Evolutionary conservation across 2,888 invertebrate genomes (phyloP), one percentile per base, ranked within the genome.

Genomic region (Venustoraphidia nigricollis): DNA sequence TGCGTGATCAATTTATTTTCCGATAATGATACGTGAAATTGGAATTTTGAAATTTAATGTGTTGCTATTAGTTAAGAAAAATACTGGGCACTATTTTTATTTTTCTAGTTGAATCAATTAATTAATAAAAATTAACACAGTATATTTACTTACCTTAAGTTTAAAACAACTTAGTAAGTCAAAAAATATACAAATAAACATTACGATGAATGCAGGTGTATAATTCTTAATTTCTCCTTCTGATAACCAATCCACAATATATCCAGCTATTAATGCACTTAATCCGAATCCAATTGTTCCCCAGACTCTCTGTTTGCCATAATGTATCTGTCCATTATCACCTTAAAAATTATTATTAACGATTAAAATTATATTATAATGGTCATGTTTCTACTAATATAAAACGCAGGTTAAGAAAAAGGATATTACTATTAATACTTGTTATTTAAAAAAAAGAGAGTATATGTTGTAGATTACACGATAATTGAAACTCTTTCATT

Each of bases 231-330:
- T 62, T 1, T 67, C 64, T 10, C 68, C 71, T 17, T 63, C 62
- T 0, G 85, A 83, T 58, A 76, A 75, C n/a, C 66, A 58, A 60
- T 88, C 81, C 0, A 87, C 75, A 0, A 77, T 66, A 62, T 77
- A 77, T 0, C 88, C 88, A 0, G 83, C 75, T 0, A 83, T 58
- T 1, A 87, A 61, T 0, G 88, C 87, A 0, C 85, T 77, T 5
- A 77, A 54, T 0, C 88, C 88, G 57, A 86, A 89, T 0, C 88
- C 88, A 5, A 81, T 77, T 0, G 88, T 85, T 5, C 88, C 89
- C 84, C 85, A 88, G 0, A 87, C 83, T 13, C 89, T 70, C 60
- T 89, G 88, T 8, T 76, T 75, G 0, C 89, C 88, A 58, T 88
- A 89, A 49, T 75, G 73, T 55, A 76, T 74, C 47, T 82, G 76